A percentile compares a stretch with the other conserved stretches of the same genome.
Evolutionary conservation across 2,888 invertebrate genomes (phyloP).

Genomic region (Tetanocera ferruginea): DNA sequence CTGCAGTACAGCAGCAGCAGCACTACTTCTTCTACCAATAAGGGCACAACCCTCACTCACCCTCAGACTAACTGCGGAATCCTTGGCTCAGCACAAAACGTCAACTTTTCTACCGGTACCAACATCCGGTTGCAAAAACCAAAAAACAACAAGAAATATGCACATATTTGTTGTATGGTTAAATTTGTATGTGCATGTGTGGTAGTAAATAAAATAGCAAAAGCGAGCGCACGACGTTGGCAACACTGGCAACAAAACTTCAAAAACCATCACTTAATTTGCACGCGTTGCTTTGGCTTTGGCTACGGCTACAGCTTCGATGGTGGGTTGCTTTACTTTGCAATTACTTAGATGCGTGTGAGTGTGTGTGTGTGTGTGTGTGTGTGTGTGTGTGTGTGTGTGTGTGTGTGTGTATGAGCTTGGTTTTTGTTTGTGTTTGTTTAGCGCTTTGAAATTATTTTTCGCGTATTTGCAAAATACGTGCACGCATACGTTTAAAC

Average conservation of each 20-base stretch:
- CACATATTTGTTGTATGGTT: too few species aligned
- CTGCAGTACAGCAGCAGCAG: background rate
- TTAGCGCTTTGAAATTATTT: background rate
- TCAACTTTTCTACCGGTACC: background rate
- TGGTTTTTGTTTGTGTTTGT: background rate
- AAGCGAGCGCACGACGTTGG: background rate
- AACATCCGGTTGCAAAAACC: background rate
- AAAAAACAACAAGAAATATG: slow-evolving; percentile 12
- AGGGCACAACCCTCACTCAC: background rate
- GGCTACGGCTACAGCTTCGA: background rate
- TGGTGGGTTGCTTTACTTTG: background rate
- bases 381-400: background rate
- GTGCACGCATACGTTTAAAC: slow-evolving; percentile 1
- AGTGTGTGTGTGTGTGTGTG: background rate
- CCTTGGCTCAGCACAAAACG: too few species aligned
- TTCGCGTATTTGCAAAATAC: slow-evolving; percentile 3
- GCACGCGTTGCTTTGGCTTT: slow-evolving; percentile 6
- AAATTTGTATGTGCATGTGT: too few species aligned
- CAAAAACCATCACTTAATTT: slow-evolving; percentile 36
- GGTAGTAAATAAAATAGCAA: slow-evolving; percentile 7
- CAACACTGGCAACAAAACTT: slow-evolving; percentile 20
- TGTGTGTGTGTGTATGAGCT: background rate
- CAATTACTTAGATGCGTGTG: background rate
- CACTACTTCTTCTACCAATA: background rate
- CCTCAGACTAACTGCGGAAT: background rate